A percentile compares a stretch with the other conserved stretches of the same genome.
These are phyloP conservation scores for Rhabdophis nuchalis DNA, from an alignment of 2,797 vertebrate genomes.

Conservation along the genomic window DNA sequence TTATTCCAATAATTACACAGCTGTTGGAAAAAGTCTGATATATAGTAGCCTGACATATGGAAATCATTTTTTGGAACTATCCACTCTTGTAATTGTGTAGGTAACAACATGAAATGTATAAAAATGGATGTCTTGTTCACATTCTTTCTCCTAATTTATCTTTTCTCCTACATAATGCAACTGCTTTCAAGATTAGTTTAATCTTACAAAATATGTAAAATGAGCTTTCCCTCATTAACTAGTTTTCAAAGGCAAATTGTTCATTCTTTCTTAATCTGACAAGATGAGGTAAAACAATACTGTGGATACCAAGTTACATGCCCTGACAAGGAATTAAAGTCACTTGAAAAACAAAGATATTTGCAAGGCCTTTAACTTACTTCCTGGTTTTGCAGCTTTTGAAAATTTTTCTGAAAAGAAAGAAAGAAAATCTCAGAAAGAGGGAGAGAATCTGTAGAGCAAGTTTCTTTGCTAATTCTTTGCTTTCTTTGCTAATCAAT, in stretches of 20 bases:
- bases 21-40: not conserved
- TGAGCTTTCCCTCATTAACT: not conserved
- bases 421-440: not conserved
- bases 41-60: not conserved
- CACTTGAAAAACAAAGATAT: not conserved
- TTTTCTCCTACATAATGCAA: not conserved
- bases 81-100: not conserved
- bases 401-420: constrained; percentile 9
- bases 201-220: not conserved
- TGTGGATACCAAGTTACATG: not conserved
- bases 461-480: not conserved
- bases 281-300: not conserved
- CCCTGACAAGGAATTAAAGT: not conserved
- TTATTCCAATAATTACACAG: not conserved
- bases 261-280: constrained; percentile 2
- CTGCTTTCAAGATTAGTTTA: not conserved
- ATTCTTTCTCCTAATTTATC: not conserved
- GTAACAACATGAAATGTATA: not conserved
- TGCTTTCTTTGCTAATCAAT: not conserved
- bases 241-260: not conserved
- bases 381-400: constrained; percentile 22
- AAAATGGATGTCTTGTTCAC: not conserved
- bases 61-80: not conserved
- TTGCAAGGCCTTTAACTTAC: constrained; percentile 22
- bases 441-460: not conserved